A percentile compares a stretch with the other conserved stretches of the same genome.
phyloP scores from a whole-genome alignment of 2,113 vertebrate genomes.

The Pontoporia blainvillei region DNA sequence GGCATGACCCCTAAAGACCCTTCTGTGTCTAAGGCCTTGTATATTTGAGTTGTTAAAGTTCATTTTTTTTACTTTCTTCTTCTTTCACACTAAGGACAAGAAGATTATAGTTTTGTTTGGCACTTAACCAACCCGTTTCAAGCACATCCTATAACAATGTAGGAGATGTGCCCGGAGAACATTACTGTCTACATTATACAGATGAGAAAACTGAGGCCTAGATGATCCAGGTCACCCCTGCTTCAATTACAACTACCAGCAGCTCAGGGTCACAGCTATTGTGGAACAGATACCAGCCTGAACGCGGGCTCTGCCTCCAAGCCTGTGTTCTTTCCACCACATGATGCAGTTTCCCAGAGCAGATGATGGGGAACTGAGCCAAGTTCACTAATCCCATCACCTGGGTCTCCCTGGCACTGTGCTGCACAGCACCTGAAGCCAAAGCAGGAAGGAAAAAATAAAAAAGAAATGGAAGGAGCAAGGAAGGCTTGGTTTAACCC shows the following conservation, averaged over 20 bases:
- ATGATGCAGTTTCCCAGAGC: not conserved
- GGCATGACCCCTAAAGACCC: not conserved
- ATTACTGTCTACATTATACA: not conserved
- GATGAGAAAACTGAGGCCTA: conserved; percentile 2
- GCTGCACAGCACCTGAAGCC: not conserved
- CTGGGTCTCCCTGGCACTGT: not conserved
- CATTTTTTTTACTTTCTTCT: not conserved
- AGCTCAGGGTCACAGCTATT: not conserved
- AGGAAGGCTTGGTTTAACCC: not conserved
- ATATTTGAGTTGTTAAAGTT: not conserved
- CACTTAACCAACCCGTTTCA: not conserved
- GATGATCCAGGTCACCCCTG: not conserved
- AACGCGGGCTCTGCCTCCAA: not conserved
- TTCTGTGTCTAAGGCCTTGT: not conserved
- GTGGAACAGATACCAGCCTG: not conserved
- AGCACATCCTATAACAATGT: not conserved
- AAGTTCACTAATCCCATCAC: conserved; percentile 26
- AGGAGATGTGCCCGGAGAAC: not conserved
- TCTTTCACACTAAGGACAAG: not conserved
- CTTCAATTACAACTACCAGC: not conserved
- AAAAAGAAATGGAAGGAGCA: not conserved
- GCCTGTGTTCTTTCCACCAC: not conserved
- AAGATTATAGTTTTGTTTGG: not conserved
- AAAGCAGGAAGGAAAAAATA: not conserved
- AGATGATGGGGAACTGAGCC: not conserved